Conservation (phyloP, 2,888 invertebrate genomes). For the Scotopteryx bipunctaria region DNA sequence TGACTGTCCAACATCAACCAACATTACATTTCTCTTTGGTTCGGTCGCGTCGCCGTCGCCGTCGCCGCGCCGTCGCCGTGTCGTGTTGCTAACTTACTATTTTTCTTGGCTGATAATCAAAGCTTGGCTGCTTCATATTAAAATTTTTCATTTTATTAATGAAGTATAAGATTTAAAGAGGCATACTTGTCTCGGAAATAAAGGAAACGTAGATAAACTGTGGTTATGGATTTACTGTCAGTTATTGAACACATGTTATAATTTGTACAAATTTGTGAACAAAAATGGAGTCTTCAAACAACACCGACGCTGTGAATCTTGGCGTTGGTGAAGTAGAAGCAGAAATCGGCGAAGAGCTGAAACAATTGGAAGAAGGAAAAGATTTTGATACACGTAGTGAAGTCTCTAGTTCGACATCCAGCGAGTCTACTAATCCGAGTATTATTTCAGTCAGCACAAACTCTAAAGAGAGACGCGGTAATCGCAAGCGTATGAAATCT, state of each 20-base stretch:
- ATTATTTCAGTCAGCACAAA: slow-evolving; percentile 90
- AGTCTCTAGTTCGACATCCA: slow-evolving; percentile 92
- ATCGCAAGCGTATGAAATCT: slow-evolving; percentile 82
- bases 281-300: slow-evolving; percentile 79
- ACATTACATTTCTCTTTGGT: too few relatives aligned
- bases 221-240: not conserved
- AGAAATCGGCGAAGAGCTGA: slow-evolving; percentile 91
- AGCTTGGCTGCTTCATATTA: too few relatives aligned
- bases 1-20: too few relatives aligned
- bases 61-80: too few relatives aligned
- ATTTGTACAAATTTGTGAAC: slow-evolving; percentile 9
- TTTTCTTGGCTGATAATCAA: too few relatives aligned
- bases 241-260: slow-evolving; percentile 5
- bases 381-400: slow-evolving; percentile 94
- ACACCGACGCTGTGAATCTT: slow-evolving; percentile 85
- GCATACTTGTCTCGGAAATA: too few relatives aligned
- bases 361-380: slow-evolving; percentile 88
- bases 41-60: too few relatives aligned
- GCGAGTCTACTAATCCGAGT: slow-evolving; percentile 88
- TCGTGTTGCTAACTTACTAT: too few relatives aligned
- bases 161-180: too few relatives aligned
- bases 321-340: slow-evolving; percentile 86
- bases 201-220: not conserved
- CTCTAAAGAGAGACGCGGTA: slow-evolving; percentile 83
- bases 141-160: too few relatives aligned